A percentile compares a stretch with the other conserved stretches of the same genome.
Evolutionary conservation across 2,888 invertebrate genomes (phyloP).

Genomic region (Macaria notata): DNA sequence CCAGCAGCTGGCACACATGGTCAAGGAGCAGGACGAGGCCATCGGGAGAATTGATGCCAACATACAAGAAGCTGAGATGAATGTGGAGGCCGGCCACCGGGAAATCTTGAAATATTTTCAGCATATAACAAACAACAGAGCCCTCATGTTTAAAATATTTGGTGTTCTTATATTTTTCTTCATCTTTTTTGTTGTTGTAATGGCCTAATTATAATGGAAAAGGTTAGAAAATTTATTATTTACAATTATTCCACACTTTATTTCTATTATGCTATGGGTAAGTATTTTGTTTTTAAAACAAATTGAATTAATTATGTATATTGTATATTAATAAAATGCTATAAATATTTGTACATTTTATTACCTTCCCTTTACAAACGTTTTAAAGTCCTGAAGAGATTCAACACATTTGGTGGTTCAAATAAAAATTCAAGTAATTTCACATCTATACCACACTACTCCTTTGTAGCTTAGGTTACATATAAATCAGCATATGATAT

Average conservation of each 20-base stretch:
- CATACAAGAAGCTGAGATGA: conserved; percentile 96
- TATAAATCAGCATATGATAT: no score
- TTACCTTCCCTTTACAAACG: no score
- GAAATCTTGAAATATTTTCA: conserved; percentile 99
- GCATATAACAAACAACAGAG: conserved; percentile 97
- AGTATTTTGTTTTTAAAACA: no score
- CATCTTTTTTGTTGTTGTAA: conserved; percentile 98
- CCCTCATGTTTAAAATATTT: conserved; percentile 99
- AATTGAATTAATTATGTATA: no score
- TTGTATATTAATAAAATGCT: conserved; percentile 3
- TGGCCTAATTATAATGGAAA: conserved; percentile 83
- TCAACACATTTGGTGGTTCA: no score
- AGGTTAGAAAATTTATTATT: neutral
- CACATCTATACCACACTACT: no score
- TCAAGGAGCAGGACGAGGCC: conserved; percentile 99
- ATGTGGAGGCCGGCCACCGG: conserved; percentile 98
- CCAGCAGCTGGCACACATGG: conserved; percentile 97
- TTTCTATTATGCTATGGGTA: neutral
- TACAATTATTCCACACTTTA: neutral
- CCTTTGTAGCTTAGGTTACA: no score
- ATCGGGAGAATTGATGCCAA: conserved; percentile 98
- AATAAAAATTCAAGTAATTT: no score
- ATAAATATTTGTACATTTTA: neutral
- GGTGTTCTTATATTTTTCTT: conserved; percentile 99
- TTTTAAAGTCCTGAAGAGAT: no score